Conservation (phyloP, 2,888 invertebrate genomes). For the Sphaerophoria rueppellii region DNA sequence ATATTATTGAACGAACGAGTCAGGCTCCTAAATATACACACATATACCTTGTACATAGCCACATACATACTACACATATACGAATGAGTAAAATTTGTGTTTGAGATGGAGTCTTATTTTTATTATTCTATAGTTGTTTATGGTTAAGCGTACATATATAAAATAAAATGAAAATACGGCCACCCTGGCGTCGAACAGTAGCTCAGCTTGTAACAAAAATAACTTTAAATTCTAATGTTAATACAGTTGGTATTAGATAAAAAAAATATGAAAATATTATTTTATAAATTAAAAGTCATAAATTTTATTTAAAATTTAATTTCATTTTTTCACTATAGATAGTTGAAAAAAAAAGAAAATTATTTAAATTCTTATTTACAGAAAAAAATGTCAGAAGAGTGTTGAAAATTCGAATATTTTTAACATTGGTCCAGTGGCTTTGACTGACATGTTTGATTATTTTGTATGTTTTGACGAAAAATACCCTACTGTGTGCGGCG, state of each 20-base stretch:
- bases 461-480: neutral
- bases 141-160: conserved; percentile 66
- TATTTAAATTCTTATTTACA: too few relatives aligned
- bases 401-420: too few relatives aligned
- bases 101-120: conserved; percentile 42
- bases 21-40: conserved; percentile 29
- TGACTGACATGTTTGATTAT: neutral
- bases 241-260: too few relatives aligned
- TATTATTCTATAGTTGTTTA: conserved; percentile 68
- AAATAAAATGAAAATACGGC: conserved; percentile 68
- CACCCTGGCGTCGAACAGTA: conserved; percentile 34
- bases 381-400: too few relatives aligned
- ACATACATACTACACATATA: neutral
- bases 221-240: too few relatives aligned
- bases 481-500: neutral
- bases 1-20: conserved; percentile 70
- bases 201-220: neutral
- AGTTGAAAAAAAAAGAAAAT: too few relatives aligned
- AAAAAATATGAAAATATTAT: too few relatives aligned
- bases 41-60: conserved; percentile 11
- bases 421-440: too few relatives aligned
- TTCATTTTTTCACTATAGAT: too few relatives aligned
- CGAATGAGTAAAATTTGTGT: conserved; percentile 6
- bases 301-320: too few relatives aligned
- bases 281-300: too few relatives aligned